Conservation (phyloP, 2,888 invertebrate genomes). For the Trisateles emortualis region DNA sequence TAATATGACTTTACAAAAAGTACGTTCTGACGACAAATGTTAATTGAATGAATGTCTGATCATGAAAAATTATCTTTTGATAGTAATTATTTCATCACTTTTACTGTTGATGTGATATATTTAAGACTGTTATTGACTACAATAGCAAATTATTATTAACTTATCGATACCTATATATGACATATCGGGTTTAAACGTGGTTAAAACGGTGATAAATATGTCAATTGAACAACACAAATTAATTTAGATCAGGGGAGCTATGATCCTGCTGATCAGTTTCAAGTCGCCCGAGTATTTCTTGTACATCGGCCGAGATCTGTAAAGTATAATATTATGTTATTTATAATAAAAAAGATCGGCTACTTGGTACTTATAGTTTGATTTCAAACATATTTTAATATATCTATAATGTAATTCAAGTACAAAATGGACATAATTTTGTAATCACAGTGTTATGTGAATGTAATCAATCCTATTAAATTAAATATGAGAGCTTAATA, state of each 20-base stretch:
- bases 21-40: conserved; percentile 8
- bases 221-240: conserved; percentile 12
- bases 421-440: too few species aligned
- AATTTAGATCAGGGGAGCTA: conserved; percentile 10
- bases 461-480: too few species aligned
- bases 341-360: too few species aligned
- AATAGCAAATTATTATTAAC: conserved; percentile 2
- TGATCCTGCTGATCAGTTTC: conserved; percentile 35
- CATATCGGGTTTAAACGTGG: background rate
- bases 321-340: conserved; percentile 21
- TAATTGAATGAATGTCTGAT: background rate
- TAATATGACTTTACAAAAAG: conserved; percentile 29
- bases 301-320: conserved; percentile 56
- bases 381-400: too few species aligned
- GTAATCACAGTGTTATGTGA: too few species aligned
- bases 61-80: background rate
- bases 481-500: background rate
- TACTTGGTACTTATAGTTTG: too few species aligned
- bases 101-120: background rate
- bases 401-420: too few species aligned
- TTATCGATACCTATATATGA: background rate
- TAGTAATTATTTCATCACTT: background rate
- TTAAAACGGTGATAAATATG: background rate
- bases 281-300: conserved; percentile 53
- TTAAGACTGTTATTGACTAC: background rate